These are phyloP conservation scores for Nasonia longicornis DNA, from an alignment of 1,140 invertebrate genomes.

Conservation along the genomic window DNA sequence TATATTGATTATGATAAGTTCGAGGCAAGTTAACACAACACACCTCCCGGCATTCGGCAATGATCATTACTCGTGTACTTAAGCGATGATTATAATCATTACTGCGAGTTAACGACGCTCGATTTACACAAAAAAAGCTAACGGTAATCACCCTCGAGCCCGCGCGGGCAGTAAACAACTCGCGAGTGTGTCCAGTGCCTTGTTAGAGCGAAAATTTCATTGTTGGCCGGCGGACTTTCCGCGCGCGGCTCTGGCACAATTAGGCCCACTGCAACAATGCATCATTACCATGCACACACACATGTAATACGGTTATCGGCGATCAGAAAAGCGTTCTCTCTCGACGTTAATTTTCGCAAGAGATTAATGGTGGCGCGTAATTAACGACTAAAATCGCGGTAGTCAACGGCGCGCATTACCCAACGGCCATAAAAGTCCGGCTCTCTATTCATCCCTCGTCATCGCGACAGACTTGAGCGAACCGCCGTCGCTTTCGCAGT, in stretches of 20 bases:
- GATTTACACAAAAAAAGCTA: neutral
- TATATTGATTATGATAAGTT: neutral
- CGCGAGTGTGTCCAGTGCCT: neutral
- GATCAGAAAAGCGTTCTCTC: constrained; percentile 19
- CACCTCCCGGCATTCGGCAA: too few species aligned
- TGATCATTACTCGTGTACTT: neutral
- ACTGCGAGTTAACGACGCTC: neutral
- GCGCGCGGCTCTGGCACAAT: neutral
- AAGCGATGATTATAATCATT: neutral
- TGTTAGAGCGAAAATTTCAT: constrained; percentile 18
- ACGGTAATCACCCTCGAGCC: too few species aligned
- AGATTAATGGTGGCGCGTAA: constrained; percentile 37
- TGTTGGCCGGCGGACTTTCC: neutral
- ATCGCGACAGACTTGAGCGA: neutral
- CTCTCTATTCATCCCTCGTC: constrained; percentile 42
- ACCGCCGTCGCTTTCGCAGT: neutral
- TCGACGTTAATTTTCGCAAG: constrained; percentile 38
- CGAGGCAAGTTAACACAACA: too few species aligned
- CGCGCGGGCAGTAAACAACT: too few species aligned
- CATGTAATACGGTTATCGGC: constrained; percentile 22
- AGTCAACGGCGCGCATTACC: neutral
- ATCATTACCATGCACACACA: constrained; percentile 1
- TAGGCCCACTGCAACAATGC: constrained; percentile 13
- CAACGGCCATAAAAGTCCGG: constrained; percentile 23
- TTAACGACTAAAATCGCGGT: constrained; percentile 9